Evolutionary conservation across 2,888 invertebrate genomes (phyloP).

Genomic region (Anoplius nigerrimus): DNA sequence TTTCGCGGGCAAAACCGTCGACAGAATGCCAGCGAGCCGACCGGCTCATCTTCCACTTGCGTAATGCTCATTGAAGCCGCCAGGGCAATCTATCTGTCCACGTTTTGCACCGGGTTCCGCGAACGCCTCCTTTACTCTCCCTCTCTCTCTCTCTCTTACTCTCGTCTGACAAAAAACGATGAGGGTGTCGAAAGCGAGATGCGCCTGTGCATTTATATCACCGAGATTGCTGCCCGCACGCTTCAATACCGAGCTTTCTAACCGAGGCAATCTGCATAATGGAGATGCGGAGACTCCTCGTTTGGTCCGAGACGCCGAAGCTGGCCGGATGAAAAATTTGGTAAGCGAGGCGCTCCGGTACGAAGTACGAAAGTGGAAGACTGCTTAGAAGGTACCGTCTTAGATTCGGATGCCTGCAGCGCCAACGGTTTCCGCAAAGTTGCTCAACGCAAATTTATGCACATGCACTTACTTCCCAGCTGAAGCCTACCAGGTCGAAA

Average conservation of each 20-base stretch:
- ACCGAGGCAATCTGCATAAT: no score
- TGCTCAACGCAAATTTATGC: constrained; percentile 58
- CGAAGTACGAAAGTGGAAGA: background rate
- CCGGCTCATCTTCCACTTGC: constrained; percentile 7
- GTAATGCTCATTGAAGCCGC: constrained; percentile 6
- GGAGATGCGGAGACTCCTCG: no score
- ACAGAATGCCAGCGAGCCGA: constrained; percentile 4
- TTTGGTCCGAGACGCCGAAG: no score
- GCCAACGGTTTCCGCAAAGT: constrained; percentile 36
- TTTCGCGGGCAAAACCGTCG: constrained; percentile 2
- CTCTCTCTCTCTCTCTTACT: constrained; percentile 28
- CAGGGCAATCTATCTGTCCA: background rate
- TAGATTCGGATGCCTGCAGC: no score
- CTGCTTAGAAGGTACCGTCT: background rate
- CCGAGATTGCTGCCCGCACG: no score
- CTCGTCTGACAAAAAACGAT: background rate
- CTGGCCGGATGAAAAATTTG: no score
- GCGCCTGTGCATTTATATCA: no score
- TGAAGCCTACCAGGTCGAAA: constrained; percentile 43
- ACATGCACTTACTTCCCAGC: constrained; percentile 35
- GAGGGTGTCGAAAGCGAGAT: constrained; percentile 19
- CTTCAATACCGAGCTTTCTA: no score
- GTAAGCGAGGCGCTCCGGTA: no score
- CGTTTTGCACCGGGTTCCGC: constrained; percentile 53
- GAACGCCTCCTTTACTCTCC: constrained; percentile 60